These are phyloP conservation scores for Conus ventricosus DNA, from an alignment of 1,140 invertebrate species.

Conservation along the genomic window DNA sequence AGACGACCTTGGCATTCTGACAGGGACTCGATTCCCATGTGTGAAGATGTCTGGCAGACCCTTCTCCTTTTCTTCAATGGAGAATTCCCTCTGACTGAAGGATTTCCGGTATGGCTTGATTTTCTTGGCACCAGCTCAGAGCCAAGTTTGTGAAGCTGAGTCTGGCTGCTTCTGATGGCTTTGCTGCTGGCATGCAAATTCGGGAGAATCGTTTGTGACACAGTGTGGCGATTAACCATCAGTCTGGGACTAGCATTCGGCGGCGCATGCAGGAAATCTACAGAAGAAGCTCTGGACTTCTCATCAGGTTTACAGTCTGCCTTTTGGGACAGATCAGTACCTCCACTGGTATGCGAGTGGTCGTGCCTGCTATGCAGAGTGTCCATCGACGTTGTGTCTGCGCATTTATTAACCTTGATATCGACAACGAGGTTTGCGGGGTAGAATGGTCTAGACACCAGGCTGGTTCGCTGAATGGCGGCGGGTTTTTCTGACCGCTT, in stretches of 20 bases:
- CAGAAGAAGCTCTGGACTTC: not conserved
- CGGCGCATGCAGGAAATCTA: not conserved
- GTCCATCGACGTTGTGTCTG: not conserved
- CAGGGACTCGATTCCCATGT: not conserved
- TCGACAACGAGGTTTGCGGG: not conserved
- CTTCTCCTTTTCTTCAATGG: constrained; percentile 9
- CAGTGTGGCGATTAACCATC: not conserved
- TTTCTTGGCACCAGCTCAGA: not conserved
- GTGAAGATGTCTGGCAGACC: not conserved
- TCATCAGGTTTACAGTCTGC: not conserved
- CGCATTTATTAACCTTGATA: not conserved
- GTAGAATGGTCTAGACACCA: not conserved
- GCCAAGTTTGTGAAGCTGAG: too few relatives aligned
- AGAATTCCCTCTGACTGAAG: constrained; percentile 20
- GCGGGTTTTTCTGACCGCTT: not conserved
- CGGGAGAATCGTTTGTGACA: not conserved
- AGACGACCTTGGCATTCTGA: not conserved
- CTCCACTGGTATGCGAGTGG: not conserved
- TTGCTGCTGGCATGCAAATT: not conserved
- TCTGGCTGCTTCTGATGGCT: not conserved
- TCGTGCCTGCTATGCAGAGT: not conserved
- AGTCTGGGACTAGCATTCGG: not conserved
- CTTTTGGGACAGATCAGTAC: not conserved
- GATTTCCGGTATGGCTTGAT: not conserved
- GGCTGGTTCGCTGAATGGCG: not conserved